Base-by-base conservation (phyloP, 2,888 invertebrate species). In the Tipula lateralis region DNA sequence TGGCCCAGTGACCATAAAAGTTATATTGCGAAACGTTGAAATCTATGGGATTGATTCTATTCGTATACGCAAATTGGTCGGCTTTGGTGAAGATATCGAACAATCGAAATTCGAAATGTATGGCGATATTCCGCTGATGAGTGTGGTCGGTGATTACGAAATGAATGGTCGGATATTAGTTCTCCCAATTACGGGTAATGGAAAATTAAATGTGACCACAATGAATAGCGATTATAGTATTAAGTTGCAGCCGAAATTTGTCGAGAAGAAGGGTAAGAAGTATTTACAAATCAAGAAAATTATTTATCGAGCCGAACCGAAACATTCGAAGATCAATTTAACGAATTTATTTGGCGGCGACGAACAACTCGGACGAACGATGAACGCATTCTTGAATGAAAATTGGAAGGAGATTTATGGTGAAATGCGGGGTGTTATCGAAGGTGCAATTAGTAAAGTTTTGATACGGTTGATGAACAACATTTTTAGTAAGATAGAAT, bases 331-430 rank as follows among this genome's bases (percentile, higher is more conserved):
- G 0, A 90, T 92, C 84, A 87, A 92, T 85, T 94, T 94, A 87
- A 91, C 92, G 13, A 93, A 94, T 87, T 91, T 94, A 0, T 94
- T 92, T 88, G 91, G 92, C 84, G 92, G 92, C 0, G 92, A 93
- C 87, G 90, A 91, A 85, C 85, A 89, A 13, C 90, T 93, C 1
- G 92, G 92, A 81, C 91, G 92, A 19, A 91, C 92, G 86, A 92
- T 93, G 92, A 92, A 93, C 86, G 86, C 87, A 24, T 92, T 93
- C 88, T 88, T 93, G 29, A 93, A 93, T 87, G 91, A 92, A 84
- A 92, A 93, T 87, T 91, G 92, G 0, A 91, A 92, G 2, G 87
- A 92, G 0, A 91, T 93, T 1, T 93, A 93, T 89, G 91, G 91
- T 85, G 93, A 93, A 87, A 89, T 94, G 44, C 92, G 93, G 87